Conservation (phyloP, 2,797 vertebrate genomes). For the Catharus ustulatus region DNA sequence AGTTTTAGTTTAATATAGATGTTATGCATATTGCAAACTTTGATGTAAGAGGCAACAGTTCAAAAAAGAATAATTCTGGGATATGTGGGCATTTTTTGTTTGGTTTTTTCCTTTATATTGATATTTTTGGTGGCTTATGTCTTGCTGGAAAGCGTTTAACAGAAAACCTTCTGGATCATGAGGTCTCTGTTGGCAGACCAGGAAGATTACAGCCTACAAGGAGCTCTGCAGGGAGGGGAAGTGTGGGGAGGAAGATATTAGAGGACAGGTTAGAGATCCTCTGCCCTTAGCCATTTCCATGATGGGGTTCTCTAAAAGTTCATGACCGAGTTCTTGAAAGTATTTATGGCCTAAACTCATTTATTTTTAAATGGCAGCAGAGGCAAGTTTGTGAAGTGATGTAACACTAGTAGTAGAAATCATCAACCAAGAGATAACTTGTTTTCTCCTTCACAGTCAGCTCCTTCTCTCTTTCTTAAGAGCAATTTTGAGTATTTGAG, state of each 20-base stretch:
- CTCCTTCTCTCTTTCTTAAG: constrained; percentile 95
- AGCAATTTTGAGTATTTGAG: constrained; percentile 98
- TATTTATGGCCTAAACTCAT: neutral
- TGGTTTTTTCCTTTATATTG: neutral
- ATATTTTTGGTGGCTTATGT: neutral
- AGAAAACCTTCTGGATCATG: neutral
- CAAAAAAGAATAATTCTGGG: neutral
- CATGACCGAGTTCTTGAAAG: neutral
- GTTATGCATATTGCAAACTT: neutral
- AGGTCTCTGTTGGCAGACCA: neutral
- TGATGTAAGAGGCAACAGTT: neutral
- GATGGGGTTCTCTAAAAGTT: neutral
- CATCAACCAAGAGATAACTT: neutral
- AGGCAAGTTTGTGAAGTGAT: neutral
- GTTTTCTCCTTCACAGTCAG: constrained; percentile 82
- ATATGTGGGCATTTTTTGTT: fast-evolving
- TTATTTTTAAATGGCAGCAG: neutral
- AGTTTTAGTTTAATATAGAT: neutral
- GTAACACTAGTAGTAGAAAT: neutral
- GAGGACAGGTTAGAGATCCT: neutral
- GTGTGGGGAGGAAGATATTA: neutral
- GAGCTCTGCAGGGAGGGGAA: neutral
- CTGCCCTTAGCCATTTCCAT: neutral
- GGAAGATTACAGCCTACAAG: neutral
- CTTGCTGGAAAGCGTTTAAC: neutral